Percentiles rank a stretch among this genome's conserved stretches.
phyloP scores from a whole-genome alignment of 1,140 invertebrate species.

The Venturia canescens region DNA sequence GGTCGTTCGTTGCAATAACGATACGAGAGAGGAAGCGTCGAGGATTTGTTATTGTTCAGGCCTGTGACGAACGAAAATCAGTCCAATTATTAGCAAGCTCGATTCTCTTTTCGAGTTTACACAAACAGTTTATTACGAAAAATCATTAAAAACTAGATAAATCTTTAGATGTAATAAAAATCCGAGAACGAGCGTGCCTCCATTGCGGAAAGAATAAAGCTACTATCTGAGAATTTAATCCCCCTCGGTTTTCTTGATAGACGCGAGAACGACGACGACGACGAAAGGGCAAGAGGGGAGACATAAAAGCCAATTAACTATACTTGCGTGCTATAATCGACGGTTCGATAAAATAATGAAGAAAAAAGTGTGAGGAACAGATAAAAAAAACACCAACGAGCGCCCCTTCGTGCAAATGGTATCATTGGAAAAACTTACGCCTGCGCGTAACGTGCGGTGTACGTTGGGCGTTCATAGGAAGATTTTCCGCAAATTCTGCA shows the following conservation, averaged over 20 bases:
- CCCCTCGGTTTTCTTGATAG: slow-evolving; percentile 24
- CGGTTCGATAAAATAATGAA: slow-evolving; percentile 42
- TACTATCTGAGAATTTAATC: slow-evolving; percentile 27
- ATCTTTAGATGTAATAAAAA: background rate
- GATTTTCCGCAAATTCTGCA: slow-evolving; percentile 90
- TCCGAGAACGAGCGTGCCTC: slow-evolving; percentile 14
- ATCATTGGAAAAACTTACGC: slow-evolving; percentile 80
- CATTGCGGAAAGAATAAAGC: slow-evolving; percentile 27
- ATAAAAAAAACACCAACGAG: background rate
- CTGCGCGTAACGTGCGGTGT: slow-evolving; percentile 88
- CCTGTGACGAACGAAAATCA: slow-evolving; percentile 60
- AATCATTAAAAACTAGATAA: too few relatives aligned
- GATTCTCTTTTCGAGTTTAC: background rate
- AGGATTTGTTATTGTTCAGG: slow-evolving; percentile 82
- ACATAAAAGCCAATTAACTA: slow-evolving; percentile 37
- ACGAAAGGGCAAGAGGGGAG: slow-evolving; percentile 17
- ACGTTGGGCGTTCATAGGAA: slow-evolving; percentile 88
- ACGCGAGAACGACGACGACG: background rate
- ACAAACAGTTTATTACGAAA: background rate
- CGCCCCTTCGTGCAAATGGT: background rate
- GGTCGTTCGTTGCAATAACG: slow-evolving; percentile 77
- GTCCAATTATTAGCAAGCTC: background rate
- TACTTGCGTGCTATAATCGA: slow-evolving; percentile 40
- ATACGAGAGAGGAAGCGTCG: slow-evolving; percentile 84
- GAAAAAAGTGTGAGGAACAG: background rate